Percentiles rank a stretch among this genome's conserved stretches.
phyloP scores from a whole-genome alignment of 2,113 vertebrate genomes.

The Neogobius melanostomus region DNA sequence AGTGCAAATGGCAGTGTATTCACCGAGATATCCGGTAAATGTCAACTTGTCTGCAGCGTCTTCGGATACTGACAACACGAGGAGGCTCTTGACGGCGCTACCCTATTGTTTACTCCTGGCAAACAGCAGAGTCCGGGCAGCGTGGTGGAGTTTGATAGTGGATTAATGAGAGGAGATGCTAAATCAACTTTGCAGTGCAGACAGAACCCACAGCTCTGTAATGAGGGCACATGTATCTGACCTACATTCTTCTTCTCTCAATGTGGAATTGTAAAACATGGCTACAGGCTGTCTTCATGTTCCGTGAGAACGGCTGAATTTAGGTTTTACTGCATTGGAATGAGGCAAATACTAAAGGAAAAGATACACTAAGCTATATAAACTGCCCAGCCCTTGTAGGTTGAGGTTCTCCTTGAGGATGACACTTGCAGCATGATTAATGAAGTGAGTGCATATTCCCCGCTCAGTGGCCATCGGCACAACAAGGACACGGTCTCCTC shows the following conservation, averaged over 20 bases:
- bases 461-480: constrained; percentile 46
- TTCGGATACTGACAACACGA: constrained; percentile 39
- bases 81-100: constrained; percentile 29
- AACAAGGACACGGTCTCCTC: constrained; percentile 66
- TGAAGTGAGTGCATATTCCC: constrained; percentile 62
- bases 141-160: constrained; percentile 34
- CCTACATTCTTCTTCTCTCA: constrained; percentile 56
- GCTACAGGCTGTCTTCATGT: constrained; percentile 14
- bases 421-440: constrained; percentile 69
- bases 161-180: constrained; percentile 52
- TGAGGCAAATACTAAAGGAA: constrained; percentile 36
- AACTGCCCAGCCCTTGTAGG: constrained; percentile 51
- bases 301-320: constrained; percentile 14
- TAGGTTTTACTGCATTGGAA: constrained; percentile 14
- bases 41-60: constrained; percentile 31
- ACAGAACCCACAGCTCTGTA: constrained; percentile 50
- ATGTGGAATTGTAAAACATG: constrained; percentile 27
- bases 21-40: constrained; percentile 43
- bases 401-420: constrained; percentile 64
- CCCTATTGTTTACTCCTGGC: constrained; percentile 39
- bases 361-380: constrained; percentile 25
- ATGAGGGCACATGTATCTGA: constrained; percentile 58
- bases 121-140: constrained; percentile 18
- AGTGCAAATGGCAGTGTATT: constrained; percentile 34
- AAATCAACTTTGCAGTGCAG: constrained; percentile 40